Percentiles rank a stretch among this genome's conserved stretches.
Evolutionary conservation across 2,797 vertebrate genomes (phyloP).

Genomic region (Stomatorhinus walkeri): DNA sequence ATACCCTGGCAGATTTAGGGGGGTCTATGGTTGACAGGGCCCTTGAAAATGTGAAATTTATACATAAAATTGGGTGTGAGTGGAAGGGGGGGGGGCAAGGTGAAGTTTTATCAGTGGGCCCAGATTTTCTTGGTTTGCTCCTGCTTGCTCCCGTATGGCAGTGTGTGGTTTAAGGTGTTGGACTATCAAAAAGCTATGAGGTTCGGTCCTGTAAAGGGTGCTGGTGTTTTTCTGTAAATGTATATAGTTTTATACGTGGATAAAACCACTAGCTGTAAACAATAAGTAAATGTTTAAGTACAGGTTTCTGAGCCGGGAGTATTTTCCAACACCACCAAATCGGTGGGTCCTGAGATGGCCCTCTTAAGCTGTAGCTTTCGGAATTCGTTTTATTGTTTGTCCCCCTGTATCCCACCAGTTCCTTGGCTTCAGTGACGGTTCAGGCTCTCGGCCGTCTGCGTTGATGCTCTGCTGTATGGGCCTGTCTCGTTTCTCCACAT

Average conservation of each 20-base stretch:
- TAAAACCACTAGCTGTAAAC: background rate
- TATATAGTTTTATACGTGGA: background rate
- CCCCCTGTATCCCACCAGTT: background rate
- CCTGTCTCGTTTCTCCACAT: background rate
- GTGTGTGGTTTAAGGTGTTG: background rate
- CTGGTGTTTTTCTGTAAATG: background rate
- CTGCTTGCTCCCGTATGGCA: background rate
- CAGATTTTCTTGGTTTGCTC: background rate
- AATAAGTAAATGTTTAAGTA: background rate
- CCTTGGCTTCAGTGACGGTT: background rate
- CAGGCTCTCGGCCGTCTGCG: background rate
- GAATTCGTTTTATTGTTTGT: background rate
- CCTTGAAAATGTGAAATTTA: background rate
- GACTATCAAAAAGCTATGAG: background rate
- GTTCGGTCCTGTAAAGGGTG: background rate
- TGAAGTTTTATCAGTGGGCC: background rate
- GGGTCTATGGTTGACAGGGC: background rate
- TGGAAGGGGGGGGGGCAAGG: too few species aligned
- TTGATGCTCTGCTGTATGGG: background rate
- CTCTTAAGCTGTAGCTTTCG: background rate
- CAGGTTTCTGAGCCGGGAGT: background rate
- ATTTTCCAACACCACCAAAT: background rate
- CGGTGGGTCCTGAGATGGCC: background rate
- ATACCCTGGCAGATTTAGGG: background rate
- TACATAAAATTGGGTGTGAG: background rate